Percentiles rank a stretch among this genome's conserved stretches.
Evolutionary conservation across 1,140 invertebrate genomes (phyloP).

Genomic region (Drosophila tani): DNA sequence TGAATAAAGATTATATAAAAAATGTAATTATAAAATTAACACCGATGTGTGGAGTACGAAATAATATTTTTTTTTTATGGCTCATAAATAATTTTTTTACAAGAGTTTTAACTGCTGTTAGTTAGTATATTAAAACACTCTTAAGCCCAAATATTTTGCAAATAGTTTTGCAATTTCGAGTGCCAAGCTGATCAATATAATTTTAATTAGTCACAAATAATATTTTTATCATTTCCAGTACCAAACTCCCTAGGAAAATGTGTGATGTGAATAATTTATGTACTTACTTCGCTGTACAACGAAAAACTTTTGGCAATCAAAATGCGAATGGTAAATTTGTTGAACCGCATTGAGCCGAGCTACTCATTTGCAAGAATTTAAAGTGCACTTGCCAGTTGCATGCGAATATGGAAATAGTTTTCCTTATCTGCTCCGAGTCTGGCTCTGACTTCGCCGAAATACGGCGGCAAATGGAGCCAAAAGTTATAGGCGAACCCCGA

Average conservation of each 20-base stretch:
- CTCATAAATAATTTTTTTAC: too few species aligned
- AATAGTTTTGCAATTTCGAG: too few species aligned
- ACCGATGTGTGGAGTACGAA: too few species aligned
- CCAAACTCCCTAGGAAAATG: neutral
- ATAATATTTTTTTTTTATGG: too few species aligned
- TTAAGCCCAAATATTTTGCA: neutral
- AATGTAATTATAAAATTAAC: too few species aligned
- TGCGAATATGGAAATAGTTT: constrained; percentile 65
- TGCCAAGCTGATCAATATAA: neutral
- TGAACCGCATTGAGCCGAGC: constrained; percentile 45
- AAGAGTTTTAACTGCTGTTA: too few species aligned
- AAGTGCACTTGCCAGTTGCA: constrained; percentile 82
- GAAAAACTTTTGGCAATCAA: constrained; percentile 38
- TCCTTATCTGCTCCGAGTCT: constrained; percentile 57
- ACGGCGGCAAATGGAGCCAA: constrained; percentile 69
- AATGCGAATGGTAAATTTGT: constrained; percentile 15
- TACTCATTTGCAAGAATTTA: constrained; percentile 84
- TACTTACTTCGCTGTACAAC: neutral
- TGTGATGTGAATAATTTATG: constrained; percentile 9
- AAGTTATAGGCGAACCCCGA: constrained; percentile 62
- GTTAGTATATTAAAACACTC: too few species aligned
- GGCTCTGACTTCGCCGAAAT: constrained; percentile 42
- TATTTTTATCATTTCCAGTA: neutral
- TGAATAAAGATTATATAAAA: too few species aligned
- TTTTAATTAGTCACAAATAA: neutral